Evolutionary conservation across 1,140 invertebrate species (phyloP), one percentile per base, ranked within the genome.

Genomic region (Campodea augens): DNA sequence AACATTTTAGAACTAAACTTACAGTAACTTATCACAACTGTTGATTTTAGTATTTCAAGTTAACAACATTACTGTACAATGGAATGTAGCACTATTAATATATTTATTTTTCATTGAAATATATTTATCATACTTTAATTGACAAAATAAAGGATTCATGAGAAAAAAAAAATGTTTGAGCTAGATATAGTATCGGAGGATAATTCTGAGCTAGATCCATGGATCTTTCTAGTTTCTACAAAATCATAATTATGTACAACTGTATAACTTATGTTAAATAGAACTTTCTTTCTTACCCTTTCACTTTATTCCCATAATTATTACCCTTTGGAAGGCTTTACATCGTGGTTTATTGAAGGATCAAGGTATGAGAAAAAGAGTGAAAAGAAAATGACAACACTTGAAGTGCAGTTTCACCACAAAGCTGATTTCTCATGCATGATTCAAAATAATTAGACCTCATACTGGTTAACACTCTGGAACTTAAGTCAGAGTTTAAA

Each of bases 401-500:
- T 39, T 10, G 38, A 39, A 19, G 19, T 42, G 7, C 5, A 10
- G 10, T 5, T 7, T 24, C 25, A 10, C 5, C 10, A 23, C 5
- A 7, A 10, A 27, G 25, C 10, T 32, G 15, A 15, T 32, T 32
- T n/a, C 27, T 32, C 27, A 32, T 10, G 7, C 15, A 32, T 10
- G 15, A 32, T 10, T 32, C 7, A 15, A 7, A 15, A 32, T n/a
- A 10, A 32, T 32, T 32, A 32, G 7, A 32, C 27, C 15, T 7
- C 7, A 15, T 32, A 7, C 27, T 32, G 15, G 7, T 32, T n/a
- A 7, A 32, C 7, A 32, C 27, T 32, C 7, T 32, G 27, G 7
- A 32, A 32, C 25, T 21, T 42, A 19, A 18, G n/a, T 18, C 4
- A 45, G 19, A 12, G 25, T 29, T 49, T 38, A 52, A 50, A 55